Evolutionary conservation across 2,113 vertebrate genomes (phyloP).

Genomic region (Tylochromis polylepis): DNA sequence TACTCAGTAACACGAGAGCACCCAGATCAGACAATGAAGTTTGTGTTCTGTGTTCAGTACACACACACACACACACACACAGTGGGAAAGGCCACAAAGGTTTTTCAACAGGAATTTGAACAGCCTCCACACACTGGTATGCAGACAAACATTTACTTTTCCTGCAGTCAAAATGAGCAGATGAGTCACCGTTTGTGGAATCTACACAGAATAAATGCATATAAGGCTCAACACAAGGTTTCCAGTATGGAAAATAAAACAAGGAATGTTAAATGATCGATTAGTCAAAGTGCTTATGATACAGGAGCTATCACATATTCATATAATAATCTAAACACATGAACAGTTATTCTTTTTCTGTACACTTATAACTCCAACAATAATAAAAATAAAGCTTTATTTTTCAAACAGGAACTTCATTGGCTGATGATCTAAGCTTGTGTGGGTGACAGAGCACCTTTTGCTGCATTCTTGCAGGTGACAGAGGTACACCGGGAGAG

Average conservation of each 20-base stretch:
- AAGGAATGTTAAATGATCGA: not conserved
- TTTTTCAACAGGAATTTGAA: not conserved
- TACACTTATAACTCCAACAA: not conserved
- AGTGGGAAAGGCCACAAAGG: not conserved
- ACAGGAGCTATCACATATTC: not conserved
- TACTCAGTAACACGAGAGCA: not conserved
- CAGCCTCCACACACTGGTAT: not conserved
- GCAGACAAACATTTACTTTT: not conserved
- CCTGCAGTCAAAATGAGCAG: not conserved
- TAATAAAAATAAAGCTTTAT: not conserved
- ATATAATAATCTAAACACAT: not conserved
- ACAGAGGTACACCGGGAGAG: slow-evolving; percentile 77
- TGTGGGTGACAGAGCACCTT: not conserved
- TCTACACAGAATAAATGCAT: slow-evolving; percentile 17
- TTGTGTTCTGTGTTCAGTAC: not conserved
- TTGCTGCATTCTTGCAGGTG: slow-evolving; percentile 72
- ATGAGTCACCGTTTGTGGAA: not conserved
- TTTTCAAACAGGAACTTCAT: not conserved
- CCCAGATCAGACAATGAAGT: not conserved
- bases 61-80: fast-evolving
- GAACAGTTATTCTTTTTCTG: not conserved
- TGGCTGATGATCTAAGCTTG: not conserved
- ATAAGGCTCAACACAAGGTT: slow-evolving; percentile 39
- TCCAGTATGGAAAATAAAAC: slow-evolving; percentile 64
- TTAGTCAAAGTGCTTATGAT: not conserved